Base-by-base conservation (phyloP, 92 coral and sea anemone genomes). In the Chrysogorgia sp. region DNA sequence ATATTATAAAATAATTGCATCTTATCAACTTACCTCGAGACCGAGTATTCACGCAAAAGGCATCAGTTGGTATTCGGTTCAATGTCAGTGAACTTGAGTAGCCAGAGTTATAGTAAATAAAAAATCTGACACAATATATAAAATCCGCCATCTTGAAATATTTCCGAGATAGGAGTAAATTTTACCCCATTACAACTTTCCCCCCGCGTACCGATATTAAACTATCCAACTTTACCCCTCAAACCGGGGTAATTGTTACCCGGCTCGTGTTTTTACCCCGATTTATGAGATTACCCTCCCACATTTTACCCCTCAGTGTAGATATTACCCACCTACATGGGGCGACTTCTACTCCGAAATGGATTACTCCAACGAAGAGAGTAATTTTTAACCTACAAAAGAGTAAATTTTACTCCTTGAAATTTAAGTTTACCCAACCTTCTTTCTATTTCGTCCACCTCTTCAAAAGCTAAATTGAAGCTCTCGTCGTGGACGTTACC, bases 381-480 rank as follows among this genome's bases (percentile, higher is more conserved):
- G 82, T 81, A 10, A 58, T 25, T 19, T 74, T 58, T 52, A 71
- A 80, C 81, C 56, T 21, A 22, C 14, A 4, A 17, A n/a, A 37
- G 81, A 81, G 85, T 81, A 7, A 40, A 72, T 49, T 10, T 81
- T 34, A 71, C 85, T 59, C 81, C 81, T 50, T 52, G 5, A 56
- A 72, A 80, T 43, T 41, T 40, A 41, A n/a, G n/a, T n/a, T n/a
- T n/a, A n/a, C n/a, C n/a, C n/a, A n/a, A n/a, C n/a, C n/a, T n/a
- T n/a, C n/a, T n/a, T n/a, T n/a, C n/a, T n/a, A n/a, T n/a, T n/a
- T n/a, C n/a, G n/a, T n/a, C n/a, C n/a, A n/a, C n/a, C n/a, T n/a
- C n/a, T n/a, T n/a, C n/a, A n/a, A n/a, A n/a, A n/a, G n/a, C n/a
- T n/a, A n/a, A n/a, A n/a, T n/a, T n/a, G n/a, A n/a, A n/a, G n/a